phyloP scores from a whole-genome alignment of 2,888 invertebrate genomes.

The Nephrotoma guestfalica region DNA sequence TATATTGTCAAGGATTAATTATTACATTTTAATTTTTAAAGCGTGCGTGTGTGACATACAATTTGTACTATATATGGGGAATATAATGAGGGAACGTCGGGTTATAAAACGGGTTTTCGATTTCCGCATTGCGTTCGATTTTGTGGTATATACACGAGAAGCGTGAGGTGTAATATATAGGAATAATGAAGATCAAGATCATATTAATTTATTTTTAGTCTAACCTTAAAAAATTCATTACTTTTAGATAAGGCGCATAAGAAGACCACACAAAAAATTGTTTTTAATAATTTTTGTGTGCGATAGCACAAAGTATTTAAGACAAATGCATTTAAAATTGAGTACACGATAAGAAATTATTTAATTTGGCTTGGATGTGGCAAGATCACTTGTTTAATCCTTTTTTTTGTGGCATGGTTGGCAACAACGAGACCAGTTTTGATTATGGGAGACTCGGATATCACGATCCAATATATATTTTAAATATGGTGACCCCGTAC shows the following conservation, averaged over 20 bases:
- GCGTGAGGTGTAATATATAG: background rate
- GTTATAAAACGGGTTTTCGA: no score
- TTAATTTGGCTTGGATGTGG: background rate
- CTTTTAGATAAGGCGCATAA: background rate
- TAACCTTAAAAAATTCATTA: background rate
- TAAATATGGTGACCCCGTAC: background rate
- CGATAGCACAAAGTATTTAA: background rate
- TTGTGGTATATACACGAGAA: background rate
- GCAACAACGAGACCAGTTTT: no score
- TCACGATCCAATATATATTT: no score
- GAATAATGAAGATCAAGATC: background rate
- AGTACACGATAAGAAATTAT: background rate
- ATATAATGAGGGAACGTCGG: no score
- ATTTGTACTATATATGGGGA: no score
- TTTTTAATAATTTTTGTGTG: background rate
- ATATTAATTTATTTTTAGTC: background rate
- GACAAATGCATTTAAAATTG: background rate
- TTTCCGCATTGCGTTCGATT: no score
- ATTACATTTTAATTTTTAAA: background rate
- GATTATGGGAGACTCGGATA: no score
- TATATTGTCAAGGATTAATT: background rate
- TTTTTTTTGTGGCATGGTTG: background rate
- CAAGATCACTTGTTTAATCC: background rate
- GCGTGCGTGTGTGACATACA: background rate
- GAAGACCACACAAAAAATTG: background rate